Evolutionary conservation across 2,113 vertebrate genomes (phyloP).

Genomic region (Thomomys bottae): DNA sequence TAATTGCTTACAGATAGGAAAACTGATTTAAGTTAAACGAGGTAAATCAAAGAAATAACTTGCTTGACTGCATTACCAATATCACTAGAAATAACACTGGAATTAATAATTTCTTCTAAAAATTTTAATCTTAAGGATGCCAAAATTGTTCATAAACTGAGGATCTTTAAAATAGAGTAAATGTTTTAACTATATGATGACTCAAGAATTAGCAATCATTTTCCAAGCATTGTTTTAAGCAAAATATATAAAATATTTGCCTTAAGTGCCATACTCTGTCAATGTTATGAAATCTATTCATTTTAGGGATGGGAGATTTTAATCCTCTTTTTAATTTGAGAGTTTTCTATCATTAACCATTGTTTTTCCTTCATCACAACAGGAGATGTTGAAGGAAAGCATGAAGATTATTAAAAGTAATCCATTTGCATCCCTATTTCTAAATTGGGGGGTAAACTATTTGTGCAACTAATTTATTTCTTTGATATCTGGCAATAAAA

Average conservation of each 20-base stretch:
- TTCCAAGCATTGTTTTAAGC: neutral
- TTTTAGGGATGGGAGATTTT: neutral
- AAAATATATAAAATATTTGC: neutral
- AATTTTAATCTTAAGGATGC: neutral
- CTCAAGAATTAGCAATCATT: neutral
- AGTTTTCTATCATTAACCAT: neutral
- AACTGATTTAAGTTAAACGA: slow-evolving; percentile 18
- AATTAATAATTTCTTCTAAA: neutral
- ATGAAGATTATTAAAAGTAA: neutral
- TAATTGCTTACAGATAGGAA: neutral
- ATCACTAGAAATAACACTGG: neutral
- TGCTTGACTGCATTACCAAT: neutral
- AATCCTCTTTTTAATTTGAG: neutral
- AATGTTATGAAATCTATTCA: neutral
- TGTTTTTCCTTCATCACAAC: neutral
- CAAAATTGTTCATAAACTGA: slow-evolving; percentile 22
- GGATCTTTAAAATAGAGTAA: neutral
- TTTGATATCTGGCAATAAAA: neutral
- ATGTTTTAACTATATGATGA: neutral
- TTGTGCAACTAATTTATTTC: slow-evolving; percentile 4
- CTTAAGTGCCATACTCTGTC: neutral
- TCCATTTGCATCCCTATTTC: neutral
- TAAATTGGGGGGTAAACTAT: neutral
- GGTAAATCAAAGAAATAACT: slow-evolving; percentile 13
- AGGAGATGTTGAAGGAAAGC: neutral